A percentile compares a stretch with the other conserved stretches of the same genome.
Evolutionary conservation across 2,888 invertebrate species (phyloP).

Genomic region (Drosophila planitibia): DNA sequence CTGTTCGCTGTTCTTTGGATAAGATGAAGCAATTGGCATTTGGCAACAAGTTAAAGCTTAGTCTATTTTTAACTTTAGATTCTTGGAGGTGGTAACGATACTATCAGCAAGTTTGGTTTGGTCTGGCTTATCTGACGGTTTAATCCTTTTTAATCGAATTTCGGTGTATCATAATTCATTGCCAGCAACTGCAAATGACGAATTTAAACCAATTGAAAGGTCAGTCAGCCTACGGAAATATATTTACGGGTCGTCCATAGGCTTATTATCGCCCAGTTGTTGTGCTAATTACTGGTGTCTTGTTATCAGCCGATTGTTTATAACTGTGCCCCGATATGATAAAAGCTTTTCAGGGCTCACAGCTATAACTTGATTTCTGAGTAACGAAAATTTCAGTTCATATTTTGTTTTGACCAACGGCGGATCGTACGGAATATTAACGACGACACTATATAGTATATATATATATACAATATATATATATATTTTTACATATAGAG

Average conservation of each 20-base stretch:
- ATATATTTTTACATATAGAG: background rate
- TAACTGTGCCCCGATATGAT: slow-evolving; percentile 57
- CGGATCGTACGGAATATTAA: slow-evolving; percentile 21
- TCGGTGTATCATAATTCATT: background rate
- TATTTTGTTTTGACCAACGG: slow-evolving; percentile 54
- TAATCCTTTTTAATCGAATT: background rate
- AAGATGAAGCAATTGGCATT: background rate
- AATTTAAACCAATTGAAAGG: background rate
- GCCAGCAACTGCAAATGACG: background rate
- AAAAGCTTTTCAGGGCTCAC: slow-evolving; percentile 64
- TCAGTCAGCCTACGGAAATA: background rate
- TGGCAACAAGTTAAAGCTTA: background rate
- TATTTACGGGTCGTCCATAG: slow-evolving; percentile 5
- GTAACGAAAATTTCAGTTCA: slow-evolving; percentile 55
- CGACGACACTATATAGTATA: slow-evolving; percentile 15
- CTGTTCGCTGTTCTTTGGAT: background rate
- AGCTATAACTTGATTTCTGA: slow-evolving; percentile 40
- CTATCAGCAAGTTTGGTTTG: background rate
- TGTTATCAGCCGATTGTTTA: slow-evolving; percentile 57
- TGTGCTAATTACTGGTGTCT: slow-evolving; percentile 51
- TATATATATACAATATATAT: background rate
- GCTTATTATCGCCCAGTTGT: slow-evolving; percentile 25
- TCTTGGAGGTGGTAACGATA: background rate
- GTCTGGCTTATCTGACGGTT: background rate
- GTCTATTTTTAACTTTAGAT: background rate